These are phyloP conservation scores for Propithecus perrieri DNA, from an alignment of 2,797 vertebrate species.

Conservation along the genomic window DNA sequence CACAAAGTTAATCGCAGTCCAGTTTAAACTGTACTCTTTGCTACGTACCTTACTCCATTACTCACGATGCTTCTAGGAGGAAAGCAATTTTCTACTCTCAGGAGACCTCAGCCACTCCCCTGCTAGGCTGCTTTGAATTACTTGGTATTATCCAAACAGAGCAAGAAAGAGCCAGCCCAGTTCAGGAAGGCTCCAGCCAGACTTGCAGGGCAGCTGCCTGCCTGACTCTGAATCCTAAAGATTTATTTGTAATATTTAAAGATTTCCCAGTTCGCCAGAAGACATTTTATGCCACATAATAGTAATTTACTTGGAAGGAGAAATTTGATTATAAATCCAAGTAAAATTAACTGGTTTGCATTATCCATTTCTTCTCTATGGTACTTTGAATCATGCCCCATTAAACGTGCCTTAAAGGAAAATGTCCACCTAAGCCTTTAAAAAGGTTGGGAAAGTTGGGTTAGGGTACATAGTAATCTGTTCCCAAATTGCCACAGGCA, in stretches of 20 bases:
- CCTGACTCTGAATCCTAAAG: background rate
- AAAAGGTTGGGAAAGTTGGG: background rate
- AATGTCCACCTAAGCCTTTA: background rate
- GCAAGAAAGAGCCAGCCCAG: background rate
- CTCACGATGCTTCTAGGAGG: background rate
- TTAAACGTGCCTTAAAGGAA: conserved; percentile 29
- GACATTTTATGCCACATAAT: background rate
- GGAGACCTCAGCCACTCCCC: background rate
- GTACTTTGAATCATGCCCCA: background rate
- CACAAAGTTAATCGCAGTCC: background rate
- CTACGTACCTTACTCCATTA: background rate
- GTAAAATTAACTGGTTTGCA: conserved; percentile 24
- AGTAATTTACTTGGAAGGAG: conserved; percentile 5
- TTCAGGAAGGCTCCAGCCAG: background rate
- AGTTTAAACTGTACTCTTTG: background rate
- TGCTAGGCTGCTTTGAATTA: background rate
- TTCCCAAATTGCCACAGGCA: background rate
- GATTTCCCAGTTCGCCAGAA: background rate
- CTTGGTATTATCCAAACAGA: conserved; percentile 64
- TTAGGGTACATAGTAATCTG: background rate
- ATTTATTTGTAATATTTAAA: background rate
- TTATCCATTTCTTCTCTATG: conserved; percentile 13
- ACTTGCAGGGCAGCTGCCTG: background rate
- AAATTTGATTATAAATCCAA: conserved; percentile 5
- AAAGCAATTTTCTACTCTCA: background rate